Base-by-base conservation (phyloP, 2,797 vertebrate species). In the Mormyrops boulengeri region DNA sequence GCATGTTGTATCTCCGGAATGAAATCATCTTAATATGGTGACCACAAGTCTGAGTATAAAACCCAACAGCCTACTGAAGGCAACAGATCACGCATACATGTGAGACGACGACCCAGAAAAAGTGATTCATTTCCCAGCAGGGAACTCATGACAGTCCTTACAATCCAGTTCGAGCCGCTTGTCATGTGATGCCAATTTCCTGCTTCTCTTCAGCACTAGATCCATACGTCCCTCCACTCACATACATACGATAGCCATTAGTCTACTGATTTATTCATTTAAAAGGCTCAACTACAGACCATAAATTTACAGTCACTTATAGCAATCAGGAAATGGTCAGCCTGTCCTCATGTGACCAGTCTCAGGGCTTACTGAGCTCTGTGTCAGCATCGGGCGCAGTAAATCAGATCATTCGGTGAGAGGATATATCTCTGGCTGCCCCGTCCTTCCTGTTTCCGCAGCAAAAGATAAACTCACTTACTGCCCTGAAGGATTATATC, bases 181-280 rank as follows among this genome's bases (percentile, higher is more conserved):
- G 12, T 60, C 85, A 87, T 87, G 85, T 87, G 85, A 60, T 60
- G 53, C 53, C 34, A 44, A 87, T 87, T 87, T 87, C 52, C 14
- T 57, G 85, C 11, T 52, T 17, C 22, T 14, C 22, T 12, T 4
- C 85, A 86, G 50, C 30, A 5, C 47, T 30, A 19, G 47, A 86
- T 53, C 85, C 2, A 11, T 82, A 44, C 5, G 2, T 41, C 9
- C 34, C 8, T 60, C 34, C 34, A 52, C 53, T 60, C 85, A 60
- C 11, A 55, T 87, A 57, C 84, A 85, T 49, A 49, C 12, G n/a
- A 52, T 34, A 50, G 49, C 52, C 47, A 2, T 87, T 26, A 50
- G 52, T 52, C 14, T 2, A 17, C 52, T 55, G 47, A 30, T 55
- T 55, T 53, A 52, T 50, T 86, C 50, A 30, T 34, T 30, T 53